Percentiles rank a stretch among this genome's conserved stretches.
phyloP scores from a whole-genome alignment of 30 jellyfish, hydroid and myxozoan genomes.

The Turritopsis dohrnii region DNA sequence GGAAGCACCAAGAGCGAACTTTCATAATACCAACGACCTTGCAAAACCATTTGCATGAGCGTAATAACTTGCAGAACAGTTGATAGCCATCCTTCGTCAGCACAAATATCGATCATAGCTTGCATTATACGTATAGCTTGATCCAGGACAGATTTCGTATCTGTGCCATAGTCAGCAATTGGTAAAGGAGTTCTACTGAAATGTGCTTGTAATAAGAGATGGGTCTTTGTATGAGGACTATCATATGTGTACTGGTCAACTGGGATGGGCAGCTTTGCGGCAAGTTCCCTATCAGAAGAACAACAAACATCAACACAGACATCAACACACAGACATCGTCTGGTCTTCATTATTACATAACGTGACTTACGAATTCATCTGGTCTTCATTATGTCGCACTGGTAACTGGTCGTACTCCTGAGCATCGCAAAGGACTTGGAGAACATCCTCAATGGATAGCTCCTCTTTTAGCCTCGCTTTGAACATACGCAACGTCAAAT shows the following conservation, averaged over 20 bases:
- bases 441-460: conserved; percentile 51
- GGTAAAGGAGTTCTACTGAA: conserved; percentile 78
- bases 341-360: too few relatives aligned
- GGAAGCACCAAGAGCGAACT: conserved; percentile 76
- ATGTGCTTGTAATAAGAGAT: conserved; percentile 89
- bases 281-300: conserved; percentile 83
- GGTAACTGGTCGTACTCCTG: conserved; percentile 78
- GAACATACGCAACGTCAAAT: conserved; percentile 75
- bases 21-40: conserved; percentile 90
- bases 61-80: conserved; percentile 62
- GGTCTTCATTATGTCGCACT: conserved; percentile 97
- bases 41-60: conserved; percentile 77
- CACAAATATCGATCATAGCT: conserved; percentile 98
- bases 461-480: conserved; percentile 44
- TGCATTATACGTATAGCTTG: conserved; percentile 93
- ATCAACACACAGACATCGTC: too few relatives aligned
- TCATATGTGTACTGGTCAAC: conserved; percentile 69
- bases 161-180: conserved; percentile 88
- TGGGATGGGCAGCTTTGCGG: conserved; percentile 62
- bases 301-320: background rate
- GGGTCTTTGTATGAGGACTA: conserved; percentile 87
- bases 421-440: conserved; percentile 64
- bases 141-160: conserved; percentile 90
- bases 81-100: conserved; percentile 88
- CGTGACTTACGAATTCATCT: conserved; percentile 56